Percentiles rank a stretch among this genome's conserved stretches.
Evolutionary conservation across 2,113 vertebrate genomes (phyloP).

Genomic region (Vidua macroura): DNA sequence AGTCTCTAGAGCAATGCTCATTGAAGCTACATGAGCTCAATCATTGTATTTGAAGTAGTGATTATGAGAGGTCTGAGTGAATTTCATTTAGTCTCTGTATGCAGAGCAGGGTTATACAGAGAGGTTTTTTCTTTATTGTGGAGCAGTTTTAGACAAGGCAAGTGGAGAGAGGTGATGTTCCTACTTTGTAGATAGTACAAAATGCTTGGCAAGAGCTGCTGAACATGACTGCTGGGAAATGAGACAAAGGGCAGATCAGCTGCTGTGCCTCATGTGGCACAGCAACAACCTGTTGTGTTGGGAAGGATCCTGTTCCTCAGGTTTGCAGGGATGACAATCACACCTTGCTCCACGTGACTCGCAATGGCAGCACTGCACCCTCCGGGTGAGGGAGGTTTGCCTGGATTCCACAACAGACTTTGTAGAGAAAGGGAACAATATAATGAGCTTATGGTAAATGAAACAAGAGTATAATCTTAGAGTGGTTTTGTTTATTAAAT

Average conservation of each 20-base stretch:
- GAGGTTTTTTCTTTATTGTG: neutral
- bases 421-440: neutral
- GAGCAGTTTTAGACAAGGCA: neutral
- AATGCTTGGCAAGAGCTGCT: neutral
- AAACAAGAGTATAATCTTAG: neutral
- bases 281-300: neutral
- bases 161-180: neutral
- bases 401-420: neutral
- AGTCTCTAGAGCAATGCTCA: neutral
- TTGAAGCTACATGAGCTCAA: neutral
- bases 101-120: neutral
- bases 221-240: neutral
- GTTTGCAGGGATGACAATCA: conserved; percentile 8
- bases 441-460: neutral
- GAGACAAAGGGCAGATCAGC: neutral
- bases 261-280: neutral
- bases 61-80: neutral
- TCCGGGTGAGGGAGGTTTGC: neutral
- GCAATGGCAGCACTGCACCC: neutral
- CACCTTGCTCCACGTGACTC: neutral
- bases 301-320: conserved; percentile 24
- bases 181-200: neutral
- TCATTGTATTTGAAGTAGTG: neutral
- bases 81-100: neutral
- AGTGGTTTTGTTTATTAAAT: neutral